Evolutionary conservation across 2,888 invertebrate species (phyloP).

Genomic region (Rhyacophila evoluta): DNA sequence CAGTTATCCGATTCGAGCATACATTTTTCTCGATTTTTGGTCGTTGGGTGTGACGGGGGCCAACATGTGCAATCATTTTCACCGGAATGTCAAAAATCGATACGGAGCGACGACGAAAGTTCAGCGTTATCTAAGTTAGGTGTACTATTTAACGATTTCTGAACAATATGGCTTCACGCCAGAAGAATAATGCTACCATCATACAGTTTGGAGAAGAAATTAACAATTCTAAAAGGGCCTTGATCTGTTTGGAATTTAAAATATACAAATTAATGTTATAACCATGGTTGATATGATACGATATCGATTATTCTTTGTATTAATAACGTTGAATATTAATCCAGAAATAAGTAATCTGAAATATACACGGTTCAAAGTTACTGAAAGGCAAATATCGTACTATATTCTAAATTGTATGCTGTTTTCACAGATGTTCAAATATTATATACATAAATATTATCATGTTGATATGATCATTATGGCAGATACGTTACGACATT

Average conservation of each 20-base stretch:
- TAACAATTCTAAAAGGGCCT: not conserved
- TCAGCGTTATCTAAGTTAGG: not conserved
- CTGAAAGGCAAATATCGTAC: no score
- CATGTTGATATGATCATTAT: no score
- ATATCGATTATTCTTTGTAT: no score
- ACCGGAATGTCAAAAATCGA: not conserved
- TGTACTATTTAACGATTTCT: not conserved
- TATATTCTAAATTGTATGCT: no score
- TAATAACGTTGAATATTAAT: not conserved
- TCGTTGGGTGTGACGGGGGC: not conserved
- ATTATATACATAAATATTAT: no score
- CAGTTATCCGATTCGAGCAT: not conserved
- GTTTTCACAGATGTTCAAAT: no score
- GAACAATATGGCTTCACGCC: slow-evolving; percentile 2
- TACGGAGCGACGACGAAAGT: not conserved
- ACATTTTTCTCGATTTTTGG: not conserved
- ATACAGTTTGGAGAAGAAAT: not conserved
- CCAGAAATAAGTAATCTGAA: no score
- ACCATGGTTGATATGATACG: no score
- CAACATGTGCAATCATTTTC: not conserved
- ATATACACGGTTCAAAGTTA: no score
- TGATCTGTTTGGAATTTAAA: not conserved
- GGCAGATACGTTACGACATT: no score
- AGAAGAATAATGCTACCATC: not conserved
- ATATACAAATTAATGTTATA: no score